Evolutionary conservation across 2,888 invertebrate genomes (phyloP).

Genomic region (Melanotus villosus): DNA sequence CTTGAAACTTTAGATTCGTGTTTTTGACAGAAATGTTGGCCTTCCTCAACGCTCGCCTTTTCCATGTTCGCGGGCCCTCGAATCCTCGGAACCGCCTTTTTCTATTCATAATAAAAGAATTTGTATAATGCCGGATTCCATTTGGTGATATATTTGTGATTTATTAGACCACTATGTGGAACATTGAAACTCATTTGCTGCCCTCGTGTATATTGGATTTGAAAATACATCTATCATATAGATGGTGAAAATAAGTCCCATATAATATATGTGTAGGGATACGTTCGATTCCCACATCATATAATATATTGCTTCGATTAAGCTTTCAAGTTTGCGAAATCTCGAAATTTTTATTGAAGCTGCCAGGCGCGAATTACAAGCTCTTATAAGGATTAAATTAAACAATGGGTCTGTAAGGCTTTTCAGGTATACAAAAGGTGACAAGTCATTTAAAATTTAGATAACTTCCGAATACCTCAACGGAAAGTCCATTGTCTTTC

Average conservation of each 20-base stretch:
- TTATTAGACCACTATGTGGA: constrained; percentile 13
- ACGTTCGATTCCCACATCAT: neutral
- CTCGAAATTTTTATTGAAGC: neutral
- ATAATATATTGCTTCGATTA: neutral
- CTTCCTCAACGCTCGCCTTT: constrained; percentile 22
- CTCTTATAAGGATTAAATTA: too few species aligned
- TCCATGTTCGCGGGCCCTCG: constrained; percentile 19
- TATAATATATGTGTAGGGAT: neutral
- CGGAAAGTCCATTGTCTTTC: constrained; percentile 8
- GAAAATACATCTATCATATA: constrained; percentile 12
- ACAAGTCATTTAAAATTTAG: constrained; percentile 13
- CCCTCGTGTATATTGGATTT: constrained; percentile 17
- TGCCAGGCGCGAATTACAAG: neutral
- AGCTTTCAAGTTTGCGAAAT: neutral
- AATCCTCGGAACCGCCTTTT: constrained; percentile 25
- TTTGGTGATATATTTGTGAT: constrained; percentile 18
- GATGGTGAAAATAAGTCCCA: constrained; percentile 4
- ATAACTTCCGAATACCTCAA: neutral
- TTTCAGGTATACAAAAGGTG: neutral
- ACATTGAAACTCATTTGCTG: constrained; percentile 12
- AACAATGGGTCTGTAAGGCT: neutral
- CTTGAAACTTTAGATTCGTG: constrained; percentile 12
- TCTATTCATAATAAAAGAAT: constrained; percentile 19
- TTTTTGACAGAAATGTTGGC: constrained; percentile 18
- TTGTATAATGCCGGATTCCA: constrained; percentile 15